Conservation (phyloP, 2,888 invertebrate species). For the Stenodera caucasica region DNA sequence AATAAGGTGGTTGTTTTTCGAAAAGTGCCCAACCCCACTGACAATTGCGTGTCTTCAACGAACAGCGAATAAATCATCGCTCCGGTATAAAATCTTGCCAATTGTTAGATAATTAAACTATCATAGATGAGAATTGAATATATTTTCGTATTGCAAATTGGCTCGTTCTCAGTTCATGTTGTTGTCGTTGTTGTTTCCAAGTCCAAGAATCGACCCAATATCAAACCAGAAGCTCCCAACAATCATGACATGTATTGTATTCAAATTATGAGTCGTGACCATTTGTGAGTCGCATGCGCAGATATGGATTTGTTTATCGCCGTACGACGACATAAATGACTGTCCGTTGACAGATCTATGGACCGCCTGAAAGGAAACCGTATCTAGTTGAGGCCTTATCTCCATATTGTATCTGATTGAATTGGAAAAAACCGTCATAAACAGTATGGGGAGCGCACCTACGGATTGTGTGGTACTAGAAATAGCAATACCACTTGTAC, state of each 20-base stretch:
- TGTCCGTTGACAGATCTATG: constrained; percentile 54
- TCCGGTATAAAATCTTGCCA: constrained; percentile 12
- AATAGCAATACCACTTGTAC: background rate
- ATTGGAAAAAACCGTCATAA: constrained; percentile 28
- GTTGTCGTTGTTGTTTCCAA: background rate
- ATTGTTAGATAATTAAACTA: constrained; percentile 1
- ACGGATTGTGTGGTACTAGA: background rate
- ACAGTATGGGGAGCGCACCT: background rate
- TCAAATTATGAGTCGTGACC: constrained; percentile 57
- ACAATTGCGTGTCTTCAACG: constrained; percentile 29
- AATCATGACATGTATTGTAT: constrained; percentile 51
- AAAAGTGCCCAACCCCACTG: constrained; percentile 23
- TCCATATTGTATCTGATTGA: constrained; percentile 40
- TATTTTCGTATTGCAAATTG: background rate
- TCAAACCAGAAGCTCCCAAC: constrained; percentile 11
- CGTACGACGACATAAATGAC: constrained; percentile 53
- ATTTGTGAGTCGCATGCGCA: constrained; percentile 50
- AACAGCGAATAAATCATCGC: constrained; percentile 26
- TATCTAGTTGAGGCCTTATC: constrained; percentile 43
- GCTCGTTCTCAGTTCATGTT: background rate
- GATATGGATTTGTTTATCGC: constrained; percentile 55
- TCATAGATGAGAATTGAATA: too few relatives aligned
- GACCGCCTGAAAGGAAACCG: constrained; percentile 47
- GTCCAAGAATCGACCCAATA: background rate
- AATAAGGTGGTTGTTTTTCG: constrained; percentile 4